These are phyloP conservation scores for Ianthella basta DNA, from an alignment of 37 sponge, comb jelly and placozoan genomes.

Conservation along the genomic window DNA sequence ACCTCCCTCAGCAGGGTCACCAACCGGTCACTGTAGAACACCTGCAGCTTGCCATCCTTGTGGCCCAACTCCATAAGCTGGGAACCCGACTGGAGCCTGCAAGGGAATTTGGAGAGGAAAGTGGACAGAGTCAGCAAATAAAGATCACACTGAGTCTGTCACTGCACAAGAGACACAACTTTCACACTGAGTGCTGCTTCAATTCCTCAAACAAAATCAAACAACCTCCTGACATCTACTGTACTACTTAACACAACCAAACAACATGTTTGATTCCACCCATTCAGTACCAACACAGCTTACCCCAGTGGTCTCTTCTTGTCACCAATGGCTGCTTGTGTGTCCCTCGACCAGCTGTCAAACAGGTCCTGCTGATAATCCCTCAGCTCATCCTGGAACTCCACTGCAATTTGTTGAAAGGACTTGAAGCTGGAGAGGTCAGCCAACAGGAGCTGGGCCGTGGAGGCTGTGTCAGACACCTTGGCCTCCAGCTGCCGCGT, in stretches of 20 bases:
- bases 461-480: constrained; percentile 65
- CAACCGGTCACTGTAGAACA: constrained; percentile 94
- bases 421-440: constrained; percentile 79
- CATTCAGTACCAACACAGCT: no score
- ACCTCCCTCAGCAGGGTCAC: constrained; percentile 95
- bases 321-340: constrained; percentile 62
- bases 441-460: constrained; percentile 67
- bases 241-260: no score
- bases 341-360: constrained; percentile 83
- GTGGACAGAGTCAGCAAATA: no score
- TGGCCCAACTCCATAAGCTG: constrained; percentile 87
- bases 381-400: constrained; percentile 69
- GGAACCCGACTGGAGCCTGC: constrained; percentile 86
- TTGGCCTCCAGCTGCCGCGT: constrained; percentile 85
- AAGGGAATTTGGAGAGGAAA: neutral
- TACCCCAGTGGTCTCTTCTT: constrained; percentile 70
- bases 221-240: no score
- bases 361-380: constrained; percentile 79
- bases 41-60: constrained; percentile 88
- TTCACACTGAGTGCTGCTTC: no score
- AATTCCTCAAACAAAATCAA: no score
- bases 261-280: no score
- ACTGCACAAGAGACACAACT: neutral
- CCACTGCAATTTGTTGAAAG: constrained; percentile 48
- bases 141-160: no score